These are phyloP conservation scores for Acanthopleura granulata DNA, from an alignment of 2,888 invertebrate genomes.

Conservation along the genomic window DNA sequence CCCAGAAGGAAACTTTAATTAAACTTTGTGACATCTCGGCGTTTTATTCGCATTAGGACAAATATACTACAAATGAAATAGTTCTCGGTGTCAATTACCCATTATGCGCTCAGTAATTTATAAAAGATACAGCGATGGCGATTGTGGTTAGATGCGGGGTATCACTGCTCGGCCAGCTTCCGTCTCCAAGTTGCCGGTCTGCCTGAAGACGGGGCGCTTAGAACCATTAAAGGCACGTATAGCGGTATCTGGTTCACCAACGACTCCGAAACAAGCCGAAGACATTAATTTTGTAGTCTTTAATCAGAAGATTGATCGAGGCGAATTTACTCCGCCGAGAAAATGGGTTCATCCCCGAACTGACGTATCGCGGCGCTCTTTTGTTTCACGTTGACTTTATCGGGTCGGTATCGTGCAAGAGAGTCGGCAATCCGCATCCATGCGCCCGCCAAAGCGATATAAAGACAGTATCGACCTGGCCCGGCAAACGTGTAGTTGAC, in stretches of 20 bases:
- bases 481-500: slow-evolving; percentile 14
- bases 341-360: slow-evolving; percentile 11
- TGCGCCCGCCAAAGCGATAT: background rate
- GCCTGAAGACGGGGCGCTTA: background rate
- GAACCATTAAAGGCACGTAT: slow-evolving; percentile 17
- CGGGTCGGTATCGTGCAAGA: background rate
- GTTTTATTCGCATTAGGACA: too few relatives aligned
- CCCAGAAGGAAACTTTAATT: too few relatives aligned
- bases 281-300: slow-evolving; percentile 20
- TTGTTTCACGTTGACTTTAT: slow-evolving; percentile 12
- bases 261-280: background rate
- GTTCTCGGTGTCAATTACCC: background rate
- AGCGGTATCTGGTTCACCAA: background rate
- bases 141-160: background rate
- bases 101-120: background rate
- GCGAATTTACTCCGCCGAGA: slow-evolving; percentile 15
- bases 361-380: slow-evolving; percentile 14
- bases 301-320: slow-evolving; percentile 17
- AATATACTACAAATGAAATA: too few relatives aligned
- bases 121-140: background rate
- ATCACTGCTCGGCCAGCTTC: background rate
- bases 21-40: too few relatives aligned
- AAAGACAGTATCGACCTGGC: background rate
- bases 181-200: background rate
- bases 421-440: background rate